phyloP scores from a whole-genome alignment of 2,888 invertebrate genomes.

The Ormyrus thymus region DNA sequence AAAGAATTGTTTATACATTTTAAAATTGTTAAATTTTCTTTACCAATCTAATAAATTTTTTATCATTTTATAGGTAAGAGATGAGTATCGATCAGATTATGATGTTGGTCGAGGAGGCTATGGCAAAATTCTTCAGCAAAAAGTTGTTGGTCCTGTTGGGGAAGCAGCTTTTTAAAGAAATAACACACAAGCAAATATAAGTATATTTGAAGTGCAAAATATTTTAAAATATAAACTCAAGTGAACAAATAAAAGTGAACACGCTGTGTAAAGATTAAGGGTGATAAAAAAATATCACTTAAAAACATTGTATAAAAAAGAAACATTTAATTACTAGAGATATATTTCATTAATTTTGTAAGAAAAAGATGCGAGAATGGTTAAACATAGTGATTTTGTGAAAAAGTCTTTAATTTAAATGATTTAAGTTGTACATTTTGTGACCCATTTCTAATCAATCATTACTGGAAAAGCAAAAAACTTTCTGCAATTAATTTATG shows the following conservation, averaged over 20 bases:
- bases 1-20: background rate
- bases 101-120: slow-evolving; percentile 98
- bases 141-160: slow-evolving; percentile 76
- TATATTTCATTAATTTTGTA: slow-evolving; percentile 42
- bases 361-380: slow-evolving; percentile 32
- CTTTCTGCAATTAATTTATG: slow-evolving; percentile 25
- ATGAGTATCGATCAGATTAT: slow-evolving; percentile 98
- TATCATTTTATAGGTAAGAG: slow-evolving; percentile 84
- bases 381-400: slow-evolving; percentile 26
- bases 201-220: slow-evolving; percentile 22
- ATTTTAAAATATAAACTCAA: slow-evolving; percentile 41
- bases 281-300: too few relatives aligned
- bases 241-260: slow-evolving; percentile 38
- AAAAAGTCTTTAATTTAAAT: slow-evolving; percentile 18
- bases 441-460: background rate
- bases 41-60: background rate
- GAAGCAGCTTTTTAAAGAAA: slow-evolving; percentile 40
- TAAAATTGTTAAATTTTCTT: background rate
- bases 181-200: background rate
- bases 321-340: slow-evolving; percentile 47
- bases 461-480: background rate
- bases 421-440: slow-evolving; percentile 39
- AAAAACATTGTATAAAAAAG: slow-evolving; percentile 24
- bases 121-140: slow-evolving; percentile 94
- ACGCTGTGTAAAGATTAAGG: background rate